These are phyloP conservation scores for Leptinotarsa undecemlineata DNA, from an alignment of 1,140 invertebrate genomes.

Conservation along the genomic window DNA sequence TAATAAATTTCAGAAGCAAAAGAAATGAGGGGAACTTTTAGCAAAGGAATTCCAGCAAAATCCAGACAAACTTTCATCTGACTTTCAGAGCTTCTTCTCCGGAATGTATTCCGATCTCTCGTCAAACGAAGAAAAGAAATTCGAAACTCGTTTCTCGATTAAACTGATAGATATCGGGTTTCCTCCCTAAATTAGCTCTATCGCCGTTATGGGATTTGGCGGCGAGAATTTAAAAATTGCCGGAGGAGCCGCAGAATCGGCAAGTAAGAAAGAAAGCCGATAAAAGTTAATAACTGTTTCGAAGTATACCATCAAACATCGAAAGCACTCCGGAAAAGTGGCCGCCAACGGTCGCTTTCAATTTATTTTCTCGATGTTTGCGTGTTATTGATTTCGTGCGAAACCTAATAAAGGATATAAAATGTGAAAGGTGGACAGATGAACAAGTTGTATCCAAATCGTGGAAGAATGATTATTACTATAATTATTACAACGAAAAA, in stretches of 20 bases:
- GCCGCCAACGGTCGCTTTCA: background rate
- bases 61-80: too few species aligned
- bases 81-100: background rate
- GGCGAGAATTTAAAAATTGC: constrained; percentile 12
- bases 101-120: background rate
- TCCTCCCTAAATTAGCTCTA: background rate
- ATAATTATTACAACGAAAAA: too few species aligned
- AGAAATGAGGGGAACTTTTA: too few species aligned
- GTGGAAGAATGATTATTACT: too few species aligned
- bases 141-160: background rate
- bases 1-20: too few species aligned
- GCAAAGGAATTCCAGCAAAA: too few species aligned
- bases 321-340: constrained; percentile 13
- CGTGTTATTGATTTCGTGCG: background rate
- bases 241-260: background rate
- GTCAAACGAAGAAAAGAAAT: background rate
- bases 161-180: constrained; percentile 1
- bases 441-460: background rate
- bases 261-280: constrained; percentile 1
- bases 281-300: constrained; percentile 19
- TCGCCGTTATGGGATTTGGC: background rate
- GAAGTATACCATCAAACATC: constrained; percentile 17
- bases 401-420: background rate
- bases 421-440: background rate
- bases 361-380: constrained; percentile 10